phyloP scores from a whole-genome alignment of 1,140 invertebrate genomes.

The Cherax quadricarinatus region DNA sequence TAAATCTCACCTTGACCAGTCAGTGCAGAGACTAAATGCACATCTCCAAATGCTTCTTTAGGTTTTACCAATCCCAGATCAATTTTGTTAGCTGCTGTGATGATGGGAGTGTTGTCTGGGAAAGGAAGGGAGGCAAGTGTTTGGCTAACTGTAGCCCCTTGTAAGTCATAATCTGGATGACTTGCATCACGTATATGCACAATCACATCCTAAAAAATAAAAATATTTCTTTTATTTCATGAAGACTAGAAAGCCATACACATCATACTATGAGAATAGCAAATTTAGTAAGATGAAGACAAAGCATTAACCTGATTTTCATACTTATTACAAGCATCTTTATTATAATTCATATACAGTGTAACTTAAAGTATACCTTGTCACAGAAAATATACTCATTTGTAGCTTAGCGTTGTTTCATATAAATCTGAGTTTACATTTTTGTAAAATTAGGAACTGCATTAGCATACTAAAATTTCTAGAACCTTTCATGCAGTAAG shows the following conservation, averaged over 20 bases:
- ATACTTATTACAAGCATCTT: too few relatives aligned
- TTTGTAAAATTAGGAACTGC: too few relatives aligned
- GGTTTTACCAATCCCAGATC: slow-evolving; percentile 78
- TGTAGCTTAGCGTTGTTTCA: too few relatives aligned
- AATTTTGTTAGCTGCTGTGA: slow-evolving; percentile 90
- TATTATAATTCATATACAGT: too few relatives aligned
- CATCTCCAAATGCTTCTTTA: slow-evolving; percentile 74
- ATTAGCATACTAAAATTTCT: too few relatives aligned
- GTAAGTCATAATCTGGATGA: slow-evolving; percentile 85
- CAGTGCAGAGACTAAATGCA: slow-evolving; percentile 51
- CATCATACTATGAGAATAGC: too few relatives aligned
- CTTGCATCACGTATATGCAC: slow-evolving; percentile 90
- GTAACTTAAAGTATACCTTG: too few relatives aligned
- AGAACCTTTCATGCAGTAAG: too few relatives aligned
- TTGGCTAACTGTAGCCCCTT: slow-evolving; percentile 84
- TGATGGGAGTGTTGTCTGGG: slow-evolving; percentile 80
- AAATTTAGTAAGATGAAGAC: too few relatives aligned
- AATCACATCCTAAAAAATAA: slow-evolving; percentile 81
- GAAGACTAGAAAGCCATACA: neutral
- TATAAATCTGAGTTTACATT: too few relatives aligned
- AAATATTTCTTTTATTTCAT: neutral
- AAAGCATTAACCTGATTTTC: too few relatives aligned
- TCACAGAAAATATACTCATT: too few relatives aligned
- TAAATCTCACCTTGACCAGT: slow-evolving; percentile 55
- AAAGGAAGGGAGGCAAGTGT: slow-evolving; percentile 83